These are phyloP conservation scores for Drosophila hydei DNA, from an alignment of 1,140 invertebrate genomes.

Conservation along the genomic window DNA sequence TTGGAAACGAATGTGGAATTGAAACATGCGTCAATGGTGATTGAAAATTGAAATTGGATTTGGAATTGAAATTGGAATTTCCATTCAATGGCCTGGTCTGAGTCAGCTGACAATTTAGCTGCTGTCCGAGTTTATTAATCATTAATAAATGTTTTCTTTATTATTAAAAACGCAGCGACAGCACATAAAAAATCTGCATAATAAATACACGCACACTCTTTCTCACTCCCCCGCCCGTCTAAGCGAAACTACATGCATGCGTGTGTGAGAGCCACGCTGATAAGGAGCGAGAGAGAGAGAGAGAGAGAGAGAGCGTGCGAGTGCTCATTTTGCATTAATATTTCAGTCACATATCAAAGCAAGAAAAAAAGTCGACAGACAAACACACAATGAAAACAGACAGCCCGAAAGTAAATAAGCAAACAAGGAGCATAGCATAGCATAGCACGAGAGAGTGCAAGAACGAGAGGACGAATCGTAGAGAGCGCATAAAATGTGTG, in stretches of 20 bases:
- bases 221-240: neutral
- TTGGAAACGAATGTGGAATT: slow-evolving; percentile 2
- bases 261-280: slow-evolving; percentile 23
- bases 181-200: slow-evolving; percentile 66
- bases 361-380: slow-evolving; percentile 55
- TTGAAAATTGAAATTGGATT: slow-evolving; percentile 5
- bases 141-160: slow-evolving; percentile 63
- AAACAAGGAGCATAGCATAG: slow-evolving; percentile 51
- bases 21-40: neutral
- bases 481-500: slow-evolving; percentile 14
- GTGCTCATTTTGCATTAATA: slow-evolving; percentile 63
- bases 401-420: slow-evolving; percentile 69
- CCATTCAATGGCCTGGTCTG: slow-evolving; percentile 6
- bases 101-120: slow-evolving; percentile 33
- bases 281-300: slow-evolving; percentile 30
- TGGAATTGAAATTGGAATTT: slow-evolving; percentile 18
- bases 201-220: slow-evolving; percentile 64
- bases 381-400: slow-evolving; percentile 36
- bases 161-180: slow-evolving; percentile 69
- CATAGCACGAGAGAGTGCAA: slow-evolving; percentile 2
- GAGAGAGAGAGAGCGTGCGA: slow-evolving; percentile 33
- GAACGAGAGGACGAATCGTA: neutral
- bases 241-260: slow-evolving; percentile 24
- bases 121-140: slow-evolving; percentile 52
- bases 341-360: slow-evolving; percentile 77